phyloP scores from a whole-genome alignment of 2,888 invertebrate species.

The Platycnemis pennipes region DNA sequence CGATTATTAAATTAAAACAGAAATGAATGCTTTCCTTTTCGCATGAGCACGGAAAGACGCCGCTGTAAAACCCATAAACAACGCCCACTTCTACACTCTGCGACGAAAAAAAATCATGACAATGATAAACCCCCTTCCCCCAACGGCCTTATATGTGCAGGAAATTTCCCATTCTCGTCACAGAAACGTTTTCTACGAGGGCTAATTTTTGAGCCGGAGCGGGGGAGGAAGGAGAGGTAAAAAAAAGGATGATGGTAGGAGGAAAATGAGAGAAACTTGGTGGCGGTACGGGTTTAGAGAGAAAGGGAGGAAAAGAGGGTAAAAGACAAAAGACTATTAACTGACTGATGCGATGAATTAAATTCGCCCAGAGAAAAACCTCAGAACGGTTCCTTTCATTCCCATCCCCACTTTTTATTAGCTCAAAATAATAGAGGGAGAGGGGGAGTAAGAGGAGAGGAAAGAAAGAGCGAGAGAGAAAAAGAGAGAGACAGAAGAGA shows the following conservation, averaged over 20 bases:
- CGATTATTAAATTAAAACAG: neutral
- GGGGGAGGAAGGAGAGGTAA: too few species aligned
- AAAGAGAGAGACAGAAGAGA: neutral
- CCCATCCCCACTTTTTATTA: neutral
- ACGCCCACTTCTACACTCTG: neutral
- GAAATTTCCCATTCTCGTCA: constrained; percentile 28
- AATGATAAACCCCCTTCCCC: neutral
- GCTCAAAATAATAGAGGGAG: neutral
- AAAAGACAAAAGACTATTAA: constrained; percentile 35
- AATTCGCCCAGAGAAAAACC: constrained; percentile 4
- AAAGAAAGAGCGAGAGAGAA: neutral
- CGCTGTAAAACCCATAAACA: neutral
- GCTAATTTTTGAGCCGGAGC: neutral
- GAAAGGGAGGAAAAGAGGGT: neutral
- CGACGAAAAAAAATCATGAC: neutral
- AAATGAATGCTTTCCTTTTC: neutral
- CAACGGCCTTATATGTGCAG: neutral
- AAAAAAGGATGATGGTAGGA: neutral
- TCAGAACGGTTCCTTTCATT: constrained; percentile 7
- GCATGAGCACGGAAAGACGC: neutral
- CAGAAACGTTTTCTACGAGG: neutral
- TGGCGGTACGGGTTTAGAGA: too few species aligned
- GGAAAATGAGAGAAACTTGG: too few species aligned
- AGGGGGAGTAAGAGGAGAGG: neutral
- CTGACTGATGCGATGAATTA: constrained; percentile 36